phyloP scores from a whole-genome alignment of 2,113 vertebrate species.

The Romanogobio albipinnatus region DNA sequence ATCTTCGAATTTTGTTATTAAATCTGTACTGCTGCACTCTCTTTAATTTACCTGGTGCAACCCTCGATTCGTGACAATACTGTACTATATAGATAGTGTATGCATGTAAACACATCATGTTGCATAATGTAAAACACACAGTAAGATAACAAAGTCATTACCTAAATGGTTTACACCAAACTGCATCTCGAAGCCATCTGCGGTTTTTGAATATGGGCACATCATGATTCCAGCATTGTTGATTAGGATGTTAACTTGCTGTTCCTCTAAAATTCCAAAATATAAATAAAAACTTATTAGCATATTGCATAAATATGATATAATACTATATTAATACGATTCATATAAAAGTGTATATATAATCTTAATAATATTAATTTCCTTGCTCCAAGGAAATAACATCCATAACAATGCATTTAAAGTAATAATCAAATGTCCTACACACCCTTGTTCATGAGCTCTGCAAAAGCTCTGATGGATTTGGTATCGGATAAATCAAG shows the following conservation, averaged over 20 bases:
- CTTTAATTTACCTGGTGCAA: too few species aligned
- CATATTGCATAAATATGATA: background rate
- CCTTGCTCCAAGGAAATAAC: too few species aligned
- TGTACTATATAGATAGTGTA: background rate
- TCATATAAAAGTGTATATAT: background rate
- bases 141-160: conserved; percentile 54
- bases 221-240: conserved; percentile 83
- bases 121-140: background rate
- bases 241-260: conserved; percentile 76
- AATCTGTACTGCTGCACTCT: too few species aligned
- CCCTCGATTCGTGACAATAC: too few species aligned
- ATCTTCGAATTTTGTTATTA: too few species aligned
- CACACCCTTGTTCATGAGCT: conserved; percentile 73
- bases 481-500: conserved; percentile 77
- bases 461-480: conserved; percentile 76
- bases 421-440: background rate
- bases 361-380: too few species aligned
- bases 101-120: background rate
- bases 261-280: conserved; percentile 72
- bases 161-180: conserved; percentile 81
- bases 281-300: background rate
- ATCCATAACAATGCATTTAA: too few species aligned
- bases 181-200: conserved; percentile 79
- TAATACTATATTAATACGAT: background rate
- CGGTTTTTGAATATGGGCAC: conserved; percentile 79